Evolutionary conservation across 2,888 invertebrate species (phyloP).

Genomic region (Rhopalosiphum nymphaeae): DNA sequence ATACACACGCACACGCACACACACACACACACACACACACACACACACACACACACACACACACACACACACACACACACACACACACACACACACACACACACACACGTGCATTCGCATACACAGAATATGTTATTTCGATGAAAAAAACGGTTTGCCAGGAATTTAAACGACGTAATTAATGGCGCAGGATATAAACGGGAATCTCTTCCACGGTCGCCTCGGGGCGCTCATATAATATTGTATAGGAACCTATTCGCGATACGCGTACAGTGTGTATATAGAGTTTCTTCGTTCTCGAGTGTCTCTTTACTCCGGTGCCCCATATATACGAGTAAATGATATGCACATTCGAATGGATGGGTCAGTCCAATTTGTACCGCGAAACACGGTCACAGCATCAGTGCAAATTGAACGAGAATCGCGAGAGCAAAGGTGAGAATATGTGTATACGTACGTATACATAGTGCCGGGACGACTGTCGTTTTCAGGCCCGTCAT

Average conservation of each 20-base stretch:
- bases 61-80: neutral
- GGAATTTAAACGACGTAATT: slow-evolving; percentile 65
- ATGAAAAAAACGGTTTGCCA: slow-evolving; percentile 57
- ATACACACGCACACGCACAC: neutral
- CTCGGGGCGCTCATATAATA: slow-evolving; percentile 34
- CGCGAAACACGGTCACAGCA: no score
- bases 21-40: slow-evolving; percentile 19
- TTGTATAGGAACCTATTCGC: neutral
- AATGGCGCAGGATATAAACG: slow-evolving; percentile 61
- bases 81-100: slow-evolving; percentile 24
- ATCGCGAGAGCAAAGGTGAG: neutral
- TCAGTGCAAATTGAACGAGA: neutral
- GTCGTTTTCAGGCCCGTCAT: neutral
- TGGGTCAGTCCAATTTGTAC: neutral
- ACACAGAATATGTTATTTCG: slow-evolving; percentile 52
- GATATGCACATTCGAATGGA: neutral
- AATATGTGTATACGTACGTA: neutral
- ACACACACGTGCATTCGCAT: neutral
- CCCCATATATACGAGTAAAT: slow-evolving; percentile 44
- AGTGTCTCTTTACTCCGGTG: slow-evolving; percentile 29
- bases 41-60: neutral
- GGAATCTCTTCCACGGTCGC: slow-evolving; percentile 52
- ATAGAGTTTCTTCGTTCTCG: neutral
- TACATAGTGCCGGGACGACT: neutral
- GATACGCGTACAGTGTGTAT: neutral